phyloP scores from a whole-genome alignment of 2,888 invertebrate species.

The Laspeyria flexula region DNA sequence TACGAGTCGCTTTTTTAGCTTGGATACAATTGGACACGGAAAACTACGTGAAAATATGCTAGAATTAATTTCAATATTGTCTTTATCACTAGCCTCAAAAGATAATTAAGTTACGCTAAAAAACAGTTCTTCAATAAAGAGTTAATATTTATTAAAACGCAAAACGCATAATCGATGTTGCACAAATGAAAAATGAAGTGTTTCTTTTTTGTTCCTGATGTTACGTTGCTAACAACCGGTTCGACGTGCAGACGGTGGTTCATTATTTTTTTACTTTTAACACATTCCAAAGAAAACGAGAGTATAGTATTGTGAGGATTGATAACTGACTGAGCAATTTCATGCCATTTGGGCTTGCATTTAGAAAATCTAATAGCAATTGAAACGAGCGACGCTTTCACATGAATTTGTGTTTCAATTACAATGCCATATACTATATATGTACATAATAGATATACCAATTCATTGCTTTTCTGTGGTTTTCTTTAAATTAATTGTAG shows the following conservation, averaged over 20 bases:
- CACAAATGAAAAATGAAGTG: slow-evolving; percentile 54
- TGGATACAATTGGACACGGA: background rate
- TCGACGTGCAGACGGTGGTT: slow-evolving; percentile 20
- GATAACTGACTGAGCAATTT: slow-evolving; percentile 57
- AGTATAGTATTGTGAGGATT: slow-evolving; percentile 54
- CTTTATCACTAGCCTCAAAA: background rate
- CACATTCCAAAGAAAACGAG: slow-evolving; percentile 65
- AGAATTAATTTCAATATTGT: background rate
- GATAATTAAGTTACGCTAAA: slow-evolving; percentile 21
- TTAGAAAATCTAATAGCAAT: slow-evolving; percentile 47
- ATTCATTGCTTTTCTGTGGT: too few relatives aligned
- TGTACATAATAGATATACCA: too few relatives aligned
- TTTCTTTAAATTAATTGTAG: too few relatives aligned
- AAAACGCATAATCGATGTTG: slow-evolving; percentile 47
- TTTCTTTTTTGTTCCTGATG: slow-evolving; percentile 42
- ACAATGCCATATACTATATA: background rate
- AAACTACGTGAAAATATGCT: background rate
- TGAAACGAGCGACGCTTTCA: slow-evolving; percentile 58
- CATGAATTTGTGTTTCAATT: slow-evolving; percentile 40
- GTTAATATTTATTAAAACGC: slow-evolving; percentile 36
- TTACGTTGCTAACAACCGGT: slow-evolving; percentile 51
- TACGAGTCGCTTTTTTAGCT: background rate
- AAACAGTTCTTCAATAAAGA: slow-evolving; percentile 30
- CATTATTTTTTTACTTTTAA: slow-evolving; percentile 42
- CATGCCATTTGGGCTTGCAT: slow-evolving; percentile 57